phyloP scores from a whole-genome alignment of 2,797 vertebrate species.

The Falco novaeseelandiae region DNA sequence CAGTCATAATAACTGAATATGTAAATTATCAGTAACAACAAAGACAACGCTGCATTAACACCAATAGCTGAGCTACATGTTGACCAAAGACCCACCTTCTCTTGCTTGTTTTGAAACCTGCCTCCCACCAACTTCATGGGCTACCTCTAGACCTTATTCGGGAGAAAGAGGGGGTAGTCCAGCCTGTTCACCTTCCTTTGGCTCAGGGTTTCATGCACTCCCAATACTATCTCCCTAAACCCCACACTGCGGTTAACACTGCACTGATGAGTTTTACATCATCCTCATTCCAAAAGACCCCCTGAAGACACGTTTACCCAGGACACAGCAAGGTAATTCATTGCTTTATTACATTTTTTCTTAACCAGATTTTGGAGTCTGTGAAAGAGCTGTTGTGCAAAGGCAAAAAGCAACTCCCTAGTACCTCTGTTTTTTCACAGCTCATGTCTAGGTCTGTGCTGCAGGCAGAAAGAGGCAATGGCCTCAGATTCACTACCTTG shows the following conservation, averaged over 20 bases:
- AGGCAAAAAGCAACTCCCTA: background rate
- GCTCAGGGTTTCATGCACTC: background rate
- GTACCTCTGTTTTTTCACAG: background rate
- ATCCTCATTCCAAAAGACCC: background rate
- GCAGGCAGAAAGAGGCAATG: background rate
- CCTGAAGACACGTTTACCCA: background rate
- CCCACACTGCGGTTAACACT: background rate
- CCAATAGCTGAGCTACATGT: background rate
- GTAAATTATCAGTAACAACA: accelerated
- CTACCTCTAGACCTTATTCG: background rate
- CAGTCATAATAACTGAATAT: background rate
- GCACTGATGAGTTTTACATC: background rate
- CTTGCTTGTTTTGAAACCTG: background rate
- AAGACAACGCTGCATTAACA: background rate
- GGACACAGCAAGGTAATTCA: background rate
- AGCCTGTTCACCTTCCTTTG: background rate
- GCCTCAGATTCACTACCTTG: background rate
- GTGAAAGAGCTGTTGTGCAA: background rate
- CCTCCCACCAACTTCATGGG: background rate
- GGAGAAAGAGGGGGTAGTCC: background rate
- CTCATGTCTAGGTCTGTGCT: background rate
- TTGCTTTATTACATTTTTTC: background rate
- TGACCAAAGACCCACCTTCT: background rate
- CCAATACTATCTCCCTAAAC: background rate
- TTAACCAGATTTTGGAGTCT: background rate